Percentiles rank a stretch among this genome's conserved stretches.
Conservation (phyloP, 2,113 vertebrate genomes). For the Cryptomyrus ogoouensis region DNA sequence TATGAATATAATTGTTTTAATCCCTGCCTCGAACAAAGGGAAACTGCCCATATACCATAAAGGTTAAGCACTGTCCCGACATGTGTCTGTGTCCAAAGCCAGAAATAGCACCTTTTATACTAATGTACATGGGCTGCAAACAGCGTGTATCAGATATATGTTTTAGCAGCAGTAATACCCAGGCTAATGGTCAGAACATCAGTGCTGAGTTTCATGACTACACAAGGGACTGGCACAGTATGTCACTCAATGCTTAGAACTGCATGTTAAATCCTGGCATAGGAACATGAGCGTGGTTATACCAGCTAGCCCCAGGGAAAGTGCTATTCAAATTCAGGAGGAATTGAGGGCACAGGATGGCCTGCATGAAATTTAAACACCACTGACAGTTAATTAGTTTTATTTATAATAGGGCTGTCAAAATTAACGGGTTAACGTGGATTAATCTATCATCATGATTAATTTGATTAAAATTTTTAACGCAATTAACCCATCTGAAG, state of each 20-base stretch:
- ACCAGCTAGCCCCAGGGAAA: background rate
- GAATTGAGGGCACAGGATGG: background rate
- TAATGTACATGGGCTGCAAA: background rate
- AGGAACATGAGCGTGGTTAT: background rate
- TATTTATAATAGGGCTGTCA: background rate
- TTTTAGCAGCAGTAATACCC: background rate
- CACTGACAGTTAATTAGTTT: background rate
- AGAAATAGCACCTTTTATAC: background rate
- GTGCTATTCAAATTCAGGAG: background rate
- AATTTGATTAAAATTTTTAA: too few relatives aligned
- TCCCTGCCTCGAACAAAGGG: background rate
- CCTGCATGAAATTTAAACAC: background rate
- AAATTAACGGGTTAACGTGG: too few relatives aligned
- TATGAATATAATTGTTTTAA: too few relatives aligned
- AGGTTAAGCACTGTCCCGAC: background rate
- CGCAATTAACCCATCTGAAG: too few relatives aligned
- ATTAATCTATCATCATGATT: too few relatives aligned
- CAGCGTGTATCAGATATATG: background rate
- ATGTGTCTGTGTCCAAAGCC: background rate
- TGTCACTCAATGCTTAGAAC: background rate
- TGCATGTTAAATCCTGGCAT: background rate
- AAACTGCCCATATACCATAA: background rate
- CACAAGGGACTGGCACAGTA: background rate
- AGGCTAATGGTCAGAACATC: background rate
- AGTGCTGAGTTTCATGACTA: background rate